Evolutionary conservation across 92 coral and sea anemone genomes (phyloP).

Genomic region (Muricea muricata): DNA sequence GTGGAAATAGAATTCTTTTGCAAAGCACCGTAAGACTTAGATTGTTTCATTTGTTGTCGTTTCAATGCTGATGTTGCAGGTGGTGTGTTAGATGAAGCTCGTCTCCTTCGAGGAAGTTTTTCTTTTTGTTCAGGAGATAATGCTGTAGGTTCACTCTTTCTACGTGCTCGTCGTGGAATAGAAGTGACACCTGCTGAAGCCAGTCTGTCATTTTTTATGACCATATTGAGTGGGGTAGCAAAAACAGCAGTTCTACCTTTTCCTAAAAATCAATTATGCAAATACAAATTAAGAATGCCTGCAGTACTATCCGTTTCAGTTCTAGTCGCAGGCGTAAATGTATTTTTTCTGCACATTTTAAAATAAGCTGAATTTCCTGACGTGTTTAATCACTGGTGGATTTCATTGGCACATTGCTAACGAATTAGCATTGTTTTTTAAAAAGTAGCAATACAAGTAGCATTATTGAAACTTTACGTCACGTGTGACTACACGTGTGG

Average conservation of each 20-base stretch:
- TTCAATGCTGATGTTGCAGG: slow-evolving; percentile 19
- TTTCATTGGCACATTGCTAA: no score
- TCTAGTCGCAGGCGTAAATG: no score
- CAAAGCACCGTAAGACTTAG: not conserved
- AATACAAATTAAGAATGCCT: not conserved
- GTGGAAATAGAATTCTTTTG: slow-evolving; percentile 15
- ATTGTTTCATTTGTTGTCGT: slow-evolving; percentile 30
- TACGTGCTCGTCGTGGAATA: slow-evolving; percentile 19
- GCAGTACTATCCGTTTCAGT: not conserved
- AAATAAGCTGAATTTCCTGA: no score
- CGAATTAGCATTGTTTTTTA: no score
- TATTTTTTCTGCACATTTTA: no score
- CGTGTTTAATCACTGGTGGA: no score
- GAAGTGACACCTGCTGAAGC: slow-evolving; percentile 7
- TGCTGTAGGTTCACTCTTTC: slow-evolving; percentile 40
- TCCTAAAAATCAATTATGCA: not conserved
- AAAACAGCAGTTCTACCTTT: slow-evolving; percentile 32
- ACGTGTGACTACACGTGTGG: no score
- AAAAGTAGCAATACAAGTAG: no score
- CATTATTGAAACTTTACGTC: no score
- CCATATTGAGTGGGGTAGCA: slow-evolving; percentile 38
- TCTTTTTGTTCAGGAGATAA: slow-evolving; percentile 20
- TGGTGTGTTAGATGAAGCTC: slow-evolving; percentile 29
- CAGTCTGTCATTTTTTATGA: slow-evolving; percentile 30
- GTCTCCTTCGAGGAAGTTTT: slow-evolving; percentile 34